Evolutionary conservation across 2,888 invertebrate species (phyloP), one percentile per base, ranked within the genome.

Genomic region (Marronus borbonicus): DNA sequence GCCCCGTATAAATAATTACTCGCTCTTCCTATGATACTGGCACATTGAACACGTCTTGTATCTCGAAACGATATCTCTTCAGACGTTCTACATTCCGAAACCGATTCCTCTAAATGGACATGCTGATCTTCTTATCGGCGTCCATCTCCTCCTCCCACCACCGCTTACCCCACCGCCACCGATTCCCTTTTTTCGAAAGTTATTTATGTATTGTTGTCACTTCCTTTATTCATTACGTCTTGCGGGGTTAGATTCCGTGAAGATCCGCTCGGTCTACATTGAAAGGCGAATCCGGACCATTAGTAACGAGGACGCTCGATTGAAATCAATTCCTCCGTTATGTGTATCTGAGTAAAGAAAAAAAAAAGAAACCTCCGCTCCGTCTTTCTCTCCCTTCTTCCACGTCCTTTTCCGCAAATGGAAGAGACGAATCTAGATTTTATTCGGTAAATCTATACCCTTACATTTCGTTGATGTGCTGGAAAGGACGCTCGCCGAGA

Each of bases 301-400:
- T 82, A 82, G 81, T 77, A 82, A 80, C 79, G 78, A 70, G 78
- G 79, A 78, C 79, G 79, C 79, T 78, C 79, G 81, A 80, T 82
- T 79, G 78, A 81, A 82, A 82, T 82, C 81, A 82, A 78, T 78
- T 76, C 78, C 78, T 65, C 68, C 20, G 70, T 28, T 70, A 70
- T 66, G 44, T 76, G 62, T 78, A 69, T 62, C 72, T 76, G 24
- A 76, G 76, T 78, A 60, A 76, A 76, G 12, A 78, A 78, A 31
- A 36, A 36, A 36, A 24, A 2, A 24, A 17, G 1, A 24, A 36
- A 36, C 31, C 76, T 78, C 66, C 66, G 12, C 69, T 64, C 64
- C 4, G 55, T 64, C 64, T 24, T 28, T 36, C 64, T 64, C 69
- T 64, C 36, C 14, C n/a, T 36, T 44, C 65, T 39, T 64, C 66